phyloP scores from a whole-genome alignment of 2,888 invertebrate species.

The Glyphotaelius pellucidus region DNA sequence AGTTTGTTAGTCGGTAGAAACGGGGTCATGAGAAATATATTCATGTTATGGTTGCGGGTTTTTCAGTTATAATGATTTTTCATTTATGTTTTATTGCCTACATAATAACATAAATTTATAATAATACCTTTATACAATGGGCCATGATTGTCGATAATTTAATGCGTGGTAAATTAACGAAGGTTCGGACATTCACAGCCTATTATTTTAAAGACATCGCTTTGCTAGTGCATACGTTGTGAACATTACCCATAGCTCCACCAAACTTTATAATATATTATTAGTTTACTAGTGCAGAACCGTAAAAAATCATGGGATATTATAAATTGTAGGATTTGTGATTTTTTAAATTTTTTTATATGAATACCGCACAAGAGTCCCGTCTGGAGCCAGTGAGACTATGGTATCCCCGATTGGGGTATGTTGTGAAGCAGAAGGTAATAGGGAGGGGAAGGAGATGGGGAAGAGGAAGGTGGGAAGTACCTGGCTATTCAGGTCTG shows the following conservation, averaged over 20 bases:
- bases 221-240: background rate
- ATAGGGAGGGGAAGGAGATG: too few species aligned
- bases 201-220: background rate
- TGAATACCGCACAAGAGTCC: too few species aligned
- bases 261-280: background rate
- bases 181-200: background rate
- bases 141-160: background rate
- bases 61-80: conserved; percentile 34
- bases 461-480: too few species aligned
- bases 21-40: conserved; percentile 30
- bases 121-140: conserved; percentile 11
- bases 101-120: conserved; percentile 22
- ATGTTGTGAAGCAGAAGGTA: too few species aligned
- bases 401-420: too few species aligned
- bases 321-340: too few species aligned
- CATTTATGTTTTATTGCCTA: conserved; percentile 24
- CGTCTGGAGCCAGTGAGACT: too few species aligned
- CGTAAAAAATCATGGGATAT: too few species aligned
- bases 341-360: too few species aligned
- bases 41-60: background rate
- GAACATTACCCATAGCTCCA: background rate
- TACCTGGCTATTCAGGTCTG: too few species aligned
- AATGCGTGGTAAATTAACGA: background rate
- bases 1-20: background rate
- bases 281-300: too few species aligned